Conservation (phyloP, 2,888 invertebrate genomes). For the Cerceris rybyensis region DNA sequence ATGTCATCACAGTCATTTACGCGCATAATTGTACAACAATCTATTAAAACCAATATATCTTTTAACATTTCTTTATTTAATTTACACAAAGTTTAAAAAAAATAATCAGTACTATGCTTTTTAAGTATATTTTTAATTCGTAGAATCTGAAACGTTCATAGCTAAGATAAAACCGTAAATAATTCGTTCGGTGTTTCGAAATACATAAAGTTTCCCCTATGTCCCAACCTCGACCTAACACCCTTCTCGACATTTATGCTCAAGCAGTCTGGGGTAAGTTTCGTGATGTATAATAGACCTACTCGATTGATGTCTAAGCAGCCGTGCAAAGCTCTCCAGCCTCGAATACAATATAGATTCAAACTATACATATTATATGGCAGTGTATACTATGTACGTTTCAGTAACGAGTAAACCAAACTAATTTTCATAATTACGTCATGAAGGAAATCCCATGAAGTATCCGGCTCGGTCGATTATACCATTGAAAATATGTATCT, state of each 20-base stretch:
- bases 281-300: constrained; percentile 56
- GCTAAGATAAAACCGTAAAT: constrained; percentile 28
- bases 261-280: constrained; percentile 43
- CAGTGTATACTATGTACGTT: background rate
- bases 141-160: too few relatives aligned
- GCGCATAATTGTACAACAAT: constrained; percentile 30
- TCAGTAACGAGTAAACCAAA: background rate
- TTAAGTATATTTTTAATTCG: background rate
- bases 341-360: constrained; percentile 43
- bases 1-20: constrained; percentile 23
- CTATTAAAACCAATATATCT: background rate
- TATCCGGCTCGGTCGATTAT: background rate
- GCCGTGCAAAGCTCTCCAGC: constrained; percentile 46
- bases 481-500: background rate
- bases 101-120: too few relatives aligned
- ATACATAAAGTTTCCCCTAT: constrained; percentile 55
- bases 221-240: constrained; percentile 43
- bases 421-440: background rate
- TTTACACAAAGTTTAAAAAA: too few relatives aligned
- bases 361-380: constrained; percentile 22
- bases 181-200: constrained; percentile 36
- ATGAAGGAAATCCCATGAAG: background rate
- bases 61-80: too few relatives aligned
- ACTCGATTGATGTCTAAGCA: constrained; percentile 55
- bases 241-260: constrained; percentile 51